A percentile compares a stretch with the other conserved stretches of the same genome.
phyloP scores from a whole-genome alignment of 2,888 invertebrate species.

The Cantharis flavilabris region DNA sequence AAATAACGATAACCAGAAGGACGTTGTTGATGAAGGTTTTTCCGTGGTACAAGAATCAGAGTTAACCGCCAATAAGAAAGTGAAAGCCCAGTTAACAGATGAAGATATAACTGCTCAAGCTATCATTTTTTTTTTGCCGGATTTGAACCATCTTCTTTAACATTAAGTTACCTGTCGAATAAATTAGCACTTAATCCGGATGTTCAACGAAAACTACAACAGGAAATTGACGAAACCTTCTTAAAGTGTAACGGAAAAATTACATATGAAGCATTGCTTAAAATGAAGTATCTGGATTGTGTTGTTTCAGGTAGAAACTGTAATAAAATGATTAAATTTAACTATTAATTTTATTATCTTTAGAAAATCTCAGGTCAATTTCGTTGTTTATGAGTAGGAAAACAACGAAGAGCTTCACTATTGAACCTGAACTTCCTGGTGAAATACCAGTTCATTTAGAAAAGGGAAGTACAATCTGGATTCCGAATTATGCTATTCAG shows the following conservation, averaged over 20 bases:
- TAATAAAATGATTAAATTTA: neutral
- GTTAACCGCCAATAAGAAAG: neutral
- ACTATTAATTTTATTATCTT: neutral
- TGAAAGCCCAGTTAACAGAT: conserved; percentile 32
- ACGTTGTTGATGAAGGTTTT: conserved; percentile 6
- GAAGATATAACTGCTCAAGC: conserved; percentile 64
- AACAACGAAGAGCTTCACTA: conserved; percentile 36
- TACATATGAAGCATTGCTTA: conserved; percentile 50
- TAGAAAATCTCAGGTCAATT: conserved; percentile 35
- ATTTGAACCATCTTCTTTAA: conserved; percentile 57
- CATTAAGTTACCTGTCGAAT: conserved; percentile 59
- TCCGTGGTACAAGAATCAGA: neutral
- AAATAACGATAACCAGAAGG: neutral
- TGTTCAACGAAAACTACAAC: conserved; percentile 59
- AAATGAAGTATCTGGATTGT: conserved; percentile 62
- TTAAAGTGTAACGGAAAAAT: conserved; percentile 47
- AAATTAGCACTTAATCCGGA: conserved; percentile 65
- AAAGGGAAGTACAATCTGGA: conserved; percentile 31
- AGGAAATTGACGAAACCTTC: conserved; percentile 58
- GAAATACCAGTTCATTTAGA: conserved; percentile 33
- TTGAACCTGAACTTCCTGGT: conserved; percentile 28
- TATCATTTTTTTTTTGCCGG: conserved; percentile 60
- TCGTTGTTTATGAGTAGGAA: conserved; percentile 31
- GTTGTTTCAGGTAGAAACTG: conserved; percentile 56
- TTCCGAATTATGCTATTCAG: conserved; percentile 42